Base-by-base conservation (phyloP, 2,797 vertebrate genomes). In the Peromyscus nudipes region DNA sequence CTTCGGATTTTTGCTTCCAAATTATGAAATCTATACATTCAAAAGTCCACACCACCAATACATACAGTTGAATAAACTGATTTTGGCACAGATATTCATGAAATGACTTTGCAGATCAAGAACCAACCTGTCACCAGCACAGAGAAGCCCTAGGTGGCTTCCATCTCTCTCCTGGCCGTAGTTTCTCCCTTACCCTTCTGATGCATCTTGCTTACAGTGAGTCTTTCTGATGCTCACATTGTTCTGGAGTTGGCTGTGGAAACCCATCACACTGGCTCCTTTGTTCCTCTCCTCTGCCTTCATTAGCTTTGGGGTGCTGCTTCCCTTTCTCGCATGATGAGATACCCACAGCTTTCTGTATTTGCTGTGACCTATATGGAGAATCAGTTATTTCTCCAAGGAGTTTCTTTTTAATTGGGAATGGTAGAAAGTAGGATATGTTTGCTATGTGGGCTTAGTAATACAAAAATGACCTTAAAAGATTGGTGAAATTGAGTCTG, bases 71-170 rank as follows among this genome's bases (percentile, higher is more conserved):
- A 80, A 76, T 92, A 84, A 92, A 69, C 27, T 91, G 52, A 92
- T 67, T 84, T 37, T 43, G n/a, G 92, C 91, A 57, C 17, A 34
- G 40, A 85, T 25, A 77, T 60, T 95, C 40, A 43, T 62, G 2
- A 57, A 27, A 60, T 96, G 86, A 34, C 94, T 97, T 96, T 91
- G 55, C 55, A 96, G 62, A 67, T 84, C 69, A 92, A 92, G 62
- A 95, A 76, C 4, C 81, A 92, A 76, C 46, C 43, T 29, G 85
- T 91, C 43, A 40, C 14, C 84, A 62, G 60, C 86, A 64, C 91
- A 5, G 65, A 79, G 77, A 92, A 95, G 40, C 34, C 21, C 14
- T n/a, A 21, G 19, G 76, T 83, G 43, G 40, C 60, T n/a, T 52
- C 71, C 55, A 0, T 71, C 37, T 62, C 86, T 40, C 27, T 46